Evolutionary conservation across 1,140 invertebrate species (phyloP).

Genomic region (Temnothorax curvispinosus): DNA sequence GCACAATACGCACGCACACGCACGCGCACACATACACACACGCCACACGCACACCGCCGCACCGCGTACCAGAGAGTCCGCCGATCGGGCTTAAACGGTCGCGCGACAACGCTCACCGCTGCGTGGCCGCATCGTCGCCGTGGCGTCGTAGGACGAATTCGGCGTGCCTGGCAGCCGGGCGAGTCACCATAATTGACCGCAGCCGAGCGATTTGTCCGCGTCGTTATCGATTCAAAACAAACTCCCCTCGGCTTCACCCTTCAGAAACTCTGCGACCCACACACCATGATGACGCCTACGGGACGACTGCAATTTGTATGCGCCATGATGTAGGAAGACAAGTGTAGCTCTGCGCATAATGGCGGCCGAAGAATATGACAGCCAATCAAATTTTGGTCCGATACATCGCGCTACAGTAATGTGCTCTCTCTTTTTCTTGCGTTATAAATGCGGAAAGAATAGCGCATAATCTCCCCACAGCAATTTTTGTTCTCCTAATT

Average conservation of each 20-base stretch:
- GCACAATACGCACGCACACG: background rate
- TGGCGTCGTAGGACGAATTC: slow-evolving; percentile 31
- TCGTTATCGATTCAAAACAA: slow-evolving; percentile 76
- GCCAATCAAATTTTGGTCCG: no score
- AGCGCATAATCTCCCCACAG: no score
- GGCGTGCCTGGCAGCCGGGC: slow-evolving; percentile 39
- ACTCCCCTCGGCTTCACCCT: slow-evolving; percentile 43
- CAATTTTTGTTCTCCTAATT: no score
- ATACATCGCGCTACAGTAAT: no score
- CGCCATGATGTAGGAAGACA: background rate
- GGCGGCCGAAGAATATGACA: no score
- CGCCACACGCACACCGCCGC: background rate
- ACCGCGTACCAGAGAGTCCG: background rate
- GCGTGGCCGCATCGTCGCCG: slow-evolving; percentile 60
- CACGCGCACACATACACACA: background rate
- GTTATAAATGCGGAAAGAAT: no score
- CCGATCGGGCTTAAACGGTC: slow-evolving; percentile 56
- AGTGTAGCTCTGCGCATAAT: no score
- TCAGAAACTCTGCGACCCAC: slow-evolving; percentile 66
- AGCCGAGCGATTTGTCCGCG: slow-evolving; percentile 47
- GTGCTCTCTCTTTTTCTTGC: no score
- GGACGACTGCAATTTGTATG: slow-evolving; percentile 18
- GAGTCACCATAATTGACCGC: slow-evolving; percentile 72
- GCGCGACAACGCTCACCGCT: slow-evolving; percentile 38
- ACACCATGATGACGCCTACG: slow-evolving; percentile 77